These are phyloP conservation scores for Butorides virescens DNA, from an alignment of 2,113 vertebrate genomes.

Conservation along the genomic window DNA sequence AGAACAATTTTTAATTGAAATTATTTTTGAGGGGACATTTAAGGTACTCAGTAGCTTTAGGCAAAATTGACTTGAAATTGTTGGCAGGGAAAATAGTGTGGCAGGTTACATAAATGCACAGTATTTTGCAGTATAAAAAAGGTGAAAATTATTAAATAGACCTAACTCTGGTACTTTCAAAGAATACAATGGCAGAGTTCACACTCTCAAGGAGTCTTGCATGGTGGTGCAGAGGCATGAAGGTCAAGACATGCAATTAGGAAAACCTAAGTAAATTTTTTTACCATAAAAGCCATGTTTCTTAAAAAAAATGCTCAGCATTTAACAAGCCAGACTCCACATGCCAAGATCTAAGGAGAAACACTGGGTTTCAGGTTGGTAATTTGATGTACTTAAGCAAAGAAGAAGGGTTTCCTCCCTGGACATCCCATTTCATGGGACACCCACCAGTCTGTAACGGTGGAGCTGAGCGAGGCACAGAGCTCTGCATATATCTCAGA, in stretches of 20 bases:
- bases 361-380: not conserved
- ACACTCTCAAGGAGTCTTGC: not conserved
- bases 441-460: accelerated
- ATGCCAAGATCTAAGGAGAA: not conserved
- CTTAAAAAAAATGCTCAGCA: not conserved
- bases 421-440: not conserved
- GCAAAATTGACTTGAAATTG: not conserved
- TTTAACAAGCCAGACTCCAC: not conserved
- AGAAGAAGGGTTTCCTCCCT: not conserved
- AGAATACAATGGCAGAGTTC: not conserved
- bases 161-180: not conserved
- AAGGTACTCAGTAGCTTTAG: not conserved
- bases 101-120: not conserved
- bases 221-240: not conserved
- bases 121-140: not conserved
- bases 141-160: not conserved
- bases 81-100: not conserved
- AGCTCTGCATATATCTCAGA: not conserved
- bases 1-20: not conserved
- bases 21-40: not conserved
- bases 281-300: not conserved
- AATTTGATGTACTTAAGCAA: not conserved
- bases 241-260: not conserved
- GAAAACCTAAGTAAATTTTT: not conserved
- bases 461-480: not conserved